A percentile compares a stretch with the other conserved stretches of the same genome.
phyloP scores from a whole-genome alignment of 2,797 vertebrate species.

The Sebastes goodei region DNA sequence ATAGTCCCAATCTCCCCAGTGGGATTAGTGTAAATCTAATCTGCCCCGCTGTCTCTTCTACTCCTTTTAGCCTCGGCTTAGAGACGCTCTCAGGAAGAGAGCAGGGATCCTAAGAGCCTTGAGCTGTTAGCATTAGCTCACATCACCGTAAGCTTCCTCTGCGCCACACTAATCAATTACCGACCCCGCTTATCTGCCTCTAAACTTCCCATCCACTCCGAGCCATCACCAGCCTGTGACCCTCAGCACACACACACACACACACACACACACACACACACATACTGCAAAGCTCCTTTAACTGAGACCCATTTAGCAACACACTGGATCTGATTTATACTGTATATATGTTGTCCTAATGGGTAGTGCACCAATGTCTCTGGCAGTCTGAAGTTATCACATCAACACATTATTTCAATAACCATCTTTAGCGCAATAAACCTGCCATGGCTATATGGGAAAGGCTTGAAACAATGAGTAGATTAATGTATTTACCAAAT shows the following conservation, averaged over 20 bases:
- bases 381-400: not conserved
- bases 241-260: not conserved
- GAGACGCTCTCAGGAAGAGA: conserved; percentile 46
- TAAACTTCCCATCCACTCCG: conserved; percentile 32
- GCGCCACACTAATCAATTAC: conserved; percentile 69
- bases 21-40: conserved; percentile 71
- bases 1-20: conserved; percentile 54
- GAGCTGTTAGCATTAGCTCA: conserved; percentile 64
- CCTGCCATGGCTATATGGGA: not conserved
- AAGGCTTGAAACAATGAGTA: not conserved
- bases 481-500: not conserved
- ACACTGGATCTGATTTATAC: not conserved
- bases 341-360: not conserved
- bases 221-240: conserved; percentile 5
- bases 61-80: conserved; percentile 56
- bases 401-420: not conserved
- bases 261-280: not conserved
- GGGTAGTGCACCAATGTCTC: not conserved
- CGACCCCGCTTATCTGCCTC: conserved; percentile 46
- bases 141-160: conserved; percentile 53
- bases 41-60: conserved; percentile 49
- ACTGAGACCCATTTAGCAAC: conserved; percentile 4
- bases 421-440: not conserved
- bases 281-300: not conserved
- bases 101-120: conserved; percentile 50